Base-by-base conservation (phyloP, 2,888 invertebrate species). In the Tenthredo scrophulariae region DNA sequence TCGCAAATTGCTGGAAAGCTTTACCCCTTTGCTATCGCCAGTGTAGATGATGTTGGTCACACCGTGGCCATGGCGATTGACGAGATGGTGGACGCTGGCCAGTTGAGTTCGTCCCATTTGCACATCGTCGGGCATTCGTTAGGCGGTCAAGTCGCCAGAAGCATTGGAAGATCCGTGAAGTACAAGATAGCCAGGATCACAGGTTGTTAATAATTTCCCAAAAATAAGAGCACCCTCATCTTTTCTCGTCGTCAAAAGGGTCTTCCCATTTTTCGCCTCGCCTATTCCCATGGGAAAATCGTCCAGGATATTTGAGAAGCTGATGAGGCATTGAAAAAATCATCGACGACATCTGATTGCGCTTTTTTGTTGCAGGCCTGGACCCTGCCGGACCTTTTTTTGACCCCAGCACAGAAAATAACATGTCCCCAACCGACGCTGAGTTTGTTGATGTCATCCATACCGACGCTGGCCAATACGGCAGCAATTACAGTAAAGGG, bases 381-480 rank as follows among this genome's bases (percentile, higher is more conserved):
- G 65, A 62, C 46, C 80, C 80, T 10, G 77, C 77, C 9, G 54
- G 94, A 86, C 94, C 94, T 0, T 90, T 93, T 0, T 94, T 93
- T 90, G 93, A 94, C 88, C 54, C 54, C 7, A 90, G 94, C 1
- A 80, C 93, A 0, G 91, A 91, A 0, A 84, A 86, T 0, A 92
- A 91, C 0, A 88, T 95, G 54, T 70, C 88, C 0, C 1, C 87
- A 0, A 33, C 87, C 0, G 94, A 94, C 84, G 95, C 95, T 0
- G n/a, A 26, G 0, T 94, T 94, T 86, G 95, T 95, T 43, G 95
- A 94, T 87, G 90, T 93, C 1, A 92, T 95, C 65, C 95, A 95
- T 88, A 94, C 95, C 0, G 94, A 95, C 87, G 91, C 90, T 0
- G 94, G 94, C 0, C 88, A 92, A 26, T 94, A 91, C 84, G 95